These are phyloP conservation scores for Tetramorium bicarinatum DNA, from an alignment of 2,888 invertebrate genomes.

Conservation along the genomic window DNA sequence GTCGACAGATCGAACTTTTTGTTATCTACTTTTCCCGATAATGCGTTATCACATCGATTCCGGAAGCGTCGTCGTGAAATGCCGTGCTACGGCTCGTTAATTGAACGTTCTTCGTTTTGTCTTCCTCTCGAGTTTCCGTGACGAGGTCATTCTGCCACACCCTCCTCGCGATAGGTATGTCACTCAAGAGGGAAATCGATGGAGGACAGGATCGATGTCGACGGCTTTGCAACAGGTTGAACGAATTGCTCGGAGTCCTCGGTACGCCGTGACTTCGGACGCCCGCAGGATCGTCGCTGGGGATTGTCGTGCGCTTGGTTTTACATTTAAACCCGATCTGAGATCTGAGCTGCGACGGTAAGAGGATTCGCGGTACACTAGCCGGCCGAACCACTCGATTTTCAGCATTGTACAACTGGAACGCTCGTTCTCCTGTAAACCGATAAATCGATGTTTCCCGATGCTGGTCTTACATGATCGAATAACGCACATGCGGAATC, in stretches of 20 bases:
- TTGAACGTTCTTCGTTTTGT: slow-evolving; percentile 58
- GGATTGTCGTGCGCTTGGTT: slow-evolving; percentile 49
- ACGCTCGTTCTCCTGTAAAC: background rate
- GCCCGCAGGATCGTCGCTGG: slow-evolving; percentile 57
- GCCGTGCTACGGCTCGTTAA: slow-evolving; percentile 59
- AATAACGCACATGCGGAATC: background rate
- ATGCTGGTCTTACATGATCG: background rate
- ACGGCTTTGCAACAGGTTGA: slow-evolving; percentile 79
- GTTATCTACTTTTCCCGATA: slow-evolving; percentile 20
- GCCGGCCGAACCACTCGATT: slow-evolving; percentile 54
- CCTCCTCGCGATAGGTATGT: slow-evolving; percentile 68
- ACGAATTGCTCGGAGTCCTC: slow-evolving; percentile 75
- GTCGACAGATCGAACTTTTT: slow-evolving; percentile 12
- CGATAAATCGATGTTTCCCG: background rate
- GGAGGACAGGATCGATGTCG: slow-evolving; percentile 77
- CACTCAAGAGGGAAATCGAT: slow-evolving; percentile 73
- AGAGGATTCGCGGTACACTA: slow-evolving; percentile 68
- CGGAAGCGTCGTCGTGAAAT: slow-evolving; percentile 33
- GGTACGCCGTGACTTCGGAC: slow-evolving; percentile 59
- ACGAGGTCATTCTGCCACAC: slow-evolving; percentile 72
- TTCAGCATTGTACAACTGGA: slow-evolving; percentile 1
- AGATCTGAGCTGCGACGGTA: slow-evolving; percentile 67
- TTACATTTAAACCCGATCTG: slow-evolving; percentile 63
- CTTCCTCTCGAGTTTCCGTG: slow-evolving; percentile 59
- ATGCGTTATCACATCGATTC: slow-evolving; percentile 31